Evolutionary conservation across 2,888 invertebrate species (phyloP).

Genomic region (Catocala nupta): DNA sequence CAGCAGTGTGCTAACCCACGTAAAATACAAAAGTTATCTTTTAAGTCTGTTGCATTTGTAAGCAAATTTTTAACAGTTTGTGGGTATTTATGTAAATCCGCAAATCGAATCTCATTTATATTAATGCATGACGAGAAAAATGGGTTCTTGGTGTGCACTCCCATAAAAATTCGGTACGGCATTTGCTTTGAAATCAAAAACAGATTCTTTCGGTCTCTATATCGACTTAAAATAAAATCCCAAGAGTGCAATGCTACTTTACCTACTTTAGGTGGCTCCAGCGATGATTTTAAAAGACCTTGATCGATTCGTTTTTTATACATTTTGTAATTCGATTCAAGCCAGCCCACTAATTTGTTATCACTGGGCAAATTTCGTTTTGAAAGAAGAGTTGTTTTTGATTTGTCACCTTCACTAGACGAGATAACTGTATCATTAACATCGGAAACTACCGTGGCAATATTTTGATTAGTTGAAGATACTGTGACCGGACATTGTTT

Average conservation of each 20-base stretch:
- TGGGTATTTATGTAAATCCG: constrained; percentile 74
- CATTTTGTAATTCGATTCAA: constrained; percentile 72
- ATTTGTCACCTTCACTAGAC: background rate
- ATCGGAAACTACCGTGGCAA: constrained; percentile 1
- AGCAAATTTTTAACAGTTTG: constrained; percentile 74
- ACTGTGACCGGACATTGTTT: background rate
- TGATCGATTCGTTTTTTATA: constrained; percentile 64
- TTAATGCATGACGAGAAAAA: constrained; percentile 72
- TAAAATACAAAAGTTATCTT: constrained; percentile 78
- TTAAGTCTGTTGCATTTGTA: constrained; percentile 65
- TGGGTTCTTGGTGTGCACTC: constrained; percentile 61
- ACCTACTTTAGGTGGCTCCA: constrained; percentile 68
- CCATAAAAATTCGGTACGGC: constrained; percentile 77
- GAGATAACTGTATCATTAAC: background rate
- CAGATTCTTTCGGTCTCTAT: constrained; percentile 71
- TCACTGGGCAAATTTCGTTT: constrained; percentile 36
- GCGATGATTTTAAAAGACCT: constrained; percentile 59
- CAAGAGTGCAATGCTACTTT: constrained; percentile 72
- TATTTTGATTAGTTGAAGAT: background rate
- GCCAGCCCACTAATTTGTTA: constrained; percentile 69
- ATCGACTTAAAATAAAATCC: constrained; percentile 76
- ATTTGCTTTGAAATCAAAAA: constrained; percentile 68
- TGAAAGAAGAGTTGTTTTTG: constrained; percentile 39
- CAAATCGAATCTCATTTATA: constrained; percentile 71
- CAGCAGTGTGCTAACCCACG: constrained; percentile 75